A percentile compares a stretch with the other conserved stretches of the same genome.
Evolutionary conservation across 2,797 vertebrate species (phyloP).

Genomic region (Rallus crepitans): DNA sequence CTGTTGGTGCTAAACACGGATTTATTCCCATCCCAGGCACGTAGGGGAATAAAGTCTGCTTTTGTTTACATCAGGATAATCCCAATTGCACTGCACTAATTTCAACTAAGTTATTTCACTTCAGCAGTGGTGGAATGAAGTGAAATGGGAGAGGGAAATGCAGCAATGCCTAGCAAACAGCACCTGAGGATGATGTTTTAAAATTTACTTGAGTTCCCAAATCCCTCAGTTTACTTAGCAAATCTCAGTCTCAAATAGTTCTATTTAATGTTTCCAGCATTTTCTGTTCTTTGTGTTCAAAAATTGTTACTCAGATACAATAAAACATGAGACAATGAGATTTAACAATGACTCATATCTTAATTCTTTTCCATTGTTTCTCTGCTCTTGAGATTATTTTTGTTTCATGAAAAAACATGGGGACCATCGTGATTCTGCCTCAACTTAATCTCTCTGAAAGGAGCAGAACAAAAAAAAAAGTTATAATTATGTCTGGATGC

Average conservation of each 20-base stretch:
- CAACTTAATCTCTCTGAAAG: background rate
- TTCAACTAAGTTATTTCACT: background rate
- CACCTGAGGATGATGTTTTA: background rate
- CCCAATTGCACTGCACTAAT: background rate
- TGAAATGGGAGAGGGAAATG: background rate
- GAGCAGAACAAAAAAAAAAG: background rate
- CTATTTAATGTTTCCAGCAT: background rate
- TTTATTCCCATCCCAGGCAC: background rate
- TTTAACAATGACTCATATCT: background rate
- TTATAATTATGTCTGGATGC: background rate
- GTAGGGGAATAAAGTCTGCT: background rate
- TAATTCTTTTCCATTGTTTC: slow-evolving; percentile 3
- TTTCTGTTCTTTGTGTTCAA: background rate
- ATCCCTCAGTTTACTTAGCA: background rate
- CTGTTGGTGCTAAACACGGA: background rate
- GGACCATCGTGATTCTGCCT: background rate
- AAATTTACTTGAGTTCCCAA: background rate
- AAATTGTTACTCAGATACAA: background rate
- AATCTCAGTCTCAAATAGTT: background rate
- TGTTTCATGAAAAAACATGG: background rate
- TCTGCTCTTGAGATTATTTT: background rate
- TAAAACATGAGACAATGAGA: background rate
- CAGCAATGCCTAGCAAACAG: background rate
- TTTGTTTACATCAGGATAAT: background rate
- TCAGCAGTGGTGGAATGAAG: background rate